Evolutionary conservation across 1,140 invertebrate genomes (phyloP).

Genomic region (Bombus soroeensis): DNA sequence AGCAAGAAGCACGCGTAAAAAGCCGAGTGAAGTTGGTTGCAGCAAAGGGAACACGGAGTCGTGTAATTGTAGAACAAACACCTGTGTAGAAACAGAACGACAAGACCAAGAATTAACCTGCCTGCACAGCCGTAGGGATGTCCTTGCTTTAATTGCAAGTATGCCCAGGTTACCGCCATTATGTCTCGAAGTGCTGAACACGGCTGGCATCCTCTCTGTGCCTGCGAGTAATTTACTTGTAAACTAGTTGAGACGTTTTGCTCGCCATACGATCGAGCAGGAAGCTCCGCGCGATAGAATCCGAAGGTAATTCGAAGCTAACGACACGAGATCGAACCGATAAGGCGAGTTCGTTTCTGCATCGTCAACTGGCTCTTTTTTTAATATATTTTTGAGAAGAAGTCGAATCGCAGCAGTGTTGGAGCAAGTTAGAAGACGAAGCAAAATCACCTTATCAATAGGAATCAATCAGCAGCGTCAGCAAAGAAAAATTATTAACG

Average conservation of each 20-base stretch:
- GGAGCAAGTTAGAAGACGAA: too few species aligned
- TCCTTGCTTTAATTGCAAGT: slow-evolving; percentile 10
- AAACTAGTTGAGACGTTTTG: slow-evolving; percentile 20
- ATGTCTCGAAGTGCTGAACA: slow-evolving; percentile 16
- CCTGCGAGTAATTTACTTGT: slow-evolving; percentile 14
- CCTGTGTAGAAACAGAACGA: background rate
- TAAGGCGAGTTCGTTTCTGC: background rate
- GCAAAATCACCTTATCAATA: too few species aligned
- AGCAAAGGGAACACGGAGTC: background rate
- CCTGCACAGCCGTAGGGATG: slow-evolving; percentile 4
- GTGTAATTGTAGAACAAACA: background rate
- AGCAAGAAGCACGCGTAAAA: background rate
- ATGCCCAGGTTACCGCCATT: slow-evolving; percentile 1
- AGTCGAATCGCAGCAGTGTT: background rate
- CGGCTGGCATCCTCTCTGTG: background rate
- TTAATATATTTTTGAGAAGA: too few species aligned
- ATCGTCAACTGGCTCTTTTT: background rate
- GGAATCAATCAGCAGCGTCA: too few species aligned
- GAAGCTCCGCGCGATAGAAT: background rate
- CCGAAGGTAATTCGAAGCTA: background rate
- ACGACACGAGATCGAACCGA: background rate
- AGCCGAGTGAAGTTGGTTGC: background rate
- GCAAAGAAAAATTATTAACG: too few species aligned
- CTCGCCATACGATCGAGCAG: background rate
- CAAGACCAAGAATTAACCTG: slow-evolving; percentile 29